Conservation (phyloP, 2,888 invertebrate species). For the Diloba caeruleocephala region DNA sequence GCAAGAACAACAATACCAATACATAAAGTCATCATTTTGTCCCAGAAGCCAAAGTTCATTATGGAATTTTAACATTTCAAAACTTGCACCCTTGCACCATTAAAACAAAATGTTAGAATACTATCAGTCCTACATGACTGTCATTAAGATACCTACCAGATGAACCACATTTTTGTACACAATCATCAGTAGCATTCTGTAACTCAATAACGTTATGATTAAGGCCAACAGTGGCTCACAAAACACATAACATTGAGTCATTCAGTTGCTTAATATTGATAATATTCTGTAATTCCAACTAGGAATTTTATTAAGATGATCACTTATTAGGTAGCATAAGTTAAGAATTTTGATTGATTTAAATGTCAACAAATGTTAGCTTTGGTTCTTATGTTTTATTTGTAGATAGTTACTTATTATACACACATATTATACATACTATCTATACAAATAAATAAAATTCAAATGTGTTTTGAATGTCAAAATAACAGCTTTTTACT, state of each 20-base stretch:
- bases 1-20: too few relatives aligned
- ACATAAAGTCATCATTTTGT: background rate
- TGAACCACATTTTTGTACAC: constrained; percentile 25
- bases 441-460: too few relatives aligned
- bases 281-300: constrained; percentile 16
- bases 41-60: background rate
- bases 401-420: too few relatives aligned
- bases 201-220: constrained; percentile 30
- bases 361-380: too few relatives aligned
- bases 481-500: too few relatives aligned
- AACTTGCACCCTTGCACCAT: background rate
- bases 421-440: too few relatives aligned
- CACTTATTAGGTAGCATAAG: too few relatives aligned
- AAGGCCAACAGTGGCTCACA: constrained; percentile 1
- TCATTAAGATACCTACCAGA: constrained; percentile 2
- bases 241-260: constrained; percentile 33
- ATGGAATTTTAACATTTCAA: background rate
- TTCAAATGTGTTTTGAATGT: too few relatives aligned
- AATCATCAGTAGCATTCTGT: constrained; percentile 17
- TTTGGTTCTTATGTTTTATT: too few relatives aligned
- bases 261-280: constrained; percentile 10
- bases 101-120: background rate
- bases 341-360: too few relatives aligned
- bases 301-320: constrained; percentile 18
- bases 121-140: background rate